Evolutionary conservation across 2,113 vertebrate genomes (phyloP).

Genomic region (Oxyruncus cristatus): DNA sequence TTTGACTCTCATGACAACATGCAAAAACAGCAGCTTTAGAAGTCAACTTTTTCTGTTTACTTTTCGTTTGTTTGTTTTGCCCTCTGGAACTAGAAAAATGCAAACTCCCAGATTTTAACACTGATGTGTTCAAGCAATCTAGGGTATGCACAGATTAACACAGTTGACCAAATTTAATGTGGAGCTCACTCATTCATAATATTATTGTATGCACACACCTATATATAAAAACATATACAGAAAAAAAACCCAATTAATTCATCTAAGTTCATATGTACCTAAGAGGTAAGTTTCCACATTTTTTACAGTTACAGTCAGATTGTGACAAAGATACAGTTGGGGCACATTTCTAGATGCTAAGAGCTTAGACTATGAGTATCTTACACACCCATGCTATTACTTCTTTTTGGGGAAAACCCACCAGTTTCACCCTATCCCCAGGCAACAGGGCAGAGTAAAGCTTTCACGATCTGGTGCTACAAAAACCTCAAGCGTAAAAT

Average conservation of each 20-base stretch:
- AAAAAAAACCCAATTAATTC: not conserved
- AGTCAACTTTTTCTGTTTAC: not conserved
- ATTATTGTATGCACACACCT: not conserved
- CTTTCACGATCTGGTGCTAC: not conserved
- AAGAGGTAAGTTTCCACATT: not conserved
- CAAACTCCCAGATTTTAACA: not conserved
- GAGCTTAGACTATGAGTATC: not conserved
- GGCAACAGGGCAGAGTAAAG: not conserved
- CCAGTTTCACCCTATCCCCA: not conserved
- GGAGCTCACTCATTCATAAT: not conserved
- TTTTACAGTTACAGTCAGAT: not conserved
- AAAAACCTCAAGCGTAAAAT: not conserved
- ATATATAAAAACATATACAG: not conserved
- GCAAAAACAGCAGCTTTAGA: not conserved
- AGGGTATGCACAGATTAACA: not conserved
- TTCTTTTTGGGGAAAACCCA: not conserved
- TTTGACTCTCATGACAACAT: not conserved
- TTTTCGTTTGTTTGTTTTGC: not conserved
- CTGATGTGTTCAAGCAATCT: not conserved
- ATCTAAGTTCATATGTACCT: not conserved
- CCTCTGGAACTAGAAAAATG: not conserved
- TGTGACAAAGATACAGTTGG: not conserved
- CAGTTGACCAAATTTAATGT: not conserved
- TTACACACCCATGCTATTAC: not conserved
- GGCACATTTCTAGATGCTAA: not conserved